Base-by-base conservation (phyloP, 2,113 vertebrate genomes). In the Cheilinus undulatus region DNA sequence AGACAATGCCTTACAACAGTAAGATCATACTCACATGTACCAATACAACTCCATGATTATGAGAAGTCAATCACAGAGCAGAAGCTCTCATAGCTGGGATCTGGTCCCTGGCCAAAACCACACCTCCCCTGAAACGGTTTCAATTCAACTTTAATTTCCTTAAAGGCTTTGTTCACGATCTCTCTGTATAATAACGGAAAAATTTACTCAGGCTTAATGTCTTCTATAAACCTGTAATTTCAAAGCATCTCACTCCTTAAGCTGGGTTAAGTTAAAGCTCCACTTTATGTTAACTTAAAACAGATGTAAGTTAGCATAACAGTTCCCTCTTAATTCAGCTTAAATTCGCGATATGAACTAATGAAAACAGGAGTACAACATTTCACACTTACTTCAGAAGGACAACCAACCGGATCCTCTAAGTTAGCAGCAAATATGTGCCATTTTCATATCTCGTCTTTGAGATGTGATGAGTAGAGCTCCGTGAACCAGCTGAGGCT, bases 31-130 rank as follows among this genome's bases (percentile, higher is more conserved):
- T 92, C 80, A 95, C 94, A 95, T 94, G 85, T 95, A 95, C 94
- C 94, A 95, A 87, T 95, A 94, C 72, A 95, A 87, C 88, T 95
- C 94, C 94, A 95, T 95, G 2, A 50, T 69, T 78, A 20, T 74
- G 68, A 85, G 65, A 72, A 64, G 64, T 74, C 66, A 75, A 48
- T 86, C 72, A 82, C 82, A 76, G 49, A 26, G 24, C 10, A 27
- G 42, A 58, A 34, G 32, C 23, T 80, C 59, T 87, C 89, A 92
- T 91, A 57, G 63, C 78, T 73, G 72, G 56, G 22, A 14, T 32
- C 53, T 68, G 72, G 42, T 68, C 66, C 50, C 45, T 51, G 42
- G n/a, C 19, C 24, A 53, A 70, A 43, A 20, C 50, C 34, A 73
- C 62, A 36, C 24, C 27, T 40, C 30, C 22, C 17, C 30, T 45